These are phyloP conservation scores for Desmodus rotundus DNA, from an alignment of 2,113 vertebrate genomes.

Conservation along the genomic window DNA sequence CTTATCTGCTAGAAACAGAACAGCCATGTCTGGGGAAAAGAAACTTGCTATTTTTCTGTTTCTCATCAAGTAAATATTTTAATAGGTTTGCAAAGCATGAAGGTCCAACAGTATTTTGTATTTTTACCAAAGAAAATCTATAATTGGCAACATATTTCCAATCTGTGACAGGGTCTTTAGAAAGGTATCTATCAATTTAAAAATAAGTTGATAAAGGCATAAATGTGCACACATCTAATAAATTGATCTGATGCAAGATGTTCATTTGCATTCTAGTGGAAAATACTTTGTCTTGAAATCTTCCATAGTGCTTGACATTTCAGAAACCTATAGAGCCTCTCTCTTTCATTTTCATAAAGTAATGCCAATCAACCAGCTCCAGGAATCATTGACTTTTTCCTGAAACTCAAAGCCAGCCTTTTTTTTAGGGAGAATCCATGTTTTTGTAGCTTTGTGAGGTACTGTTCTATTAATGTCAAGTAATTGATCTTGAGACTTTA, in stretches of 20 bases:
- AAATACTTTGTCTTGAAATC: slow-evolving; percentile 14
- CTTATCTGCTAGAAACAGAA: slow-evolving; percentile 18
- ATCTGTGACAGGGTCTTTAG: not conserved
- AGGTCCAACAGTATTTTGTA: slow-evolving; percentile 6
- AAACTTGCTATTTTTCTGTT: not conserved
- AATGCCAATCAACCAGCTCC: not conserved
- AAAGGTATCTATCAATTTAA: not conserved
- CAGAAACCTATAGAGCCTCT: not conserved
- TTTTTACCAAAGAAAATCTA: slow-evolving; percentile 48
- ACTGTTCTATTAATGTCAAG: not conserved
- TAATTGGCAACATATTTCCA: slow-evolving; percentile 44
- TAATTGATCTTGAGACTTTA: slow-evolving; percentile 20
- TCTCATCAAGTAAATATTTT: not conserved
- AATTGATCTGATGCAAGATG: not conserved
- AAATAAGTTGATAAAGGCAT: not conserved
- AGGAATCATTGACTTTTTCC: not conserved
- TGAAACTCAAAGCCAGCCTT: slow-evolving; percentile 41
- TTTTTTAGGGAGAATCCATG: not conserved
- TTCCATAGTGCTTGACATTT: not conserved
- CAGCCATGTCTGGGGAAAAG: not conserved
- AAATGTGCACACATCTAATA: not conserved
- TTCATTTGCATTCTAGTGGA: not conserved
- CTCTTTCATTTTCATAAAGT: slow-evolving; percentile 32
- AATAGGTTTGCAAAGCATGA: not conserved
- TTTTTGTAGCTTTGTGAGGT: not conserved